Evolutionary conservation across 1,140 invertebrate species (phyloP).

Genomic region (Drosophila micromelanica): DNA sequence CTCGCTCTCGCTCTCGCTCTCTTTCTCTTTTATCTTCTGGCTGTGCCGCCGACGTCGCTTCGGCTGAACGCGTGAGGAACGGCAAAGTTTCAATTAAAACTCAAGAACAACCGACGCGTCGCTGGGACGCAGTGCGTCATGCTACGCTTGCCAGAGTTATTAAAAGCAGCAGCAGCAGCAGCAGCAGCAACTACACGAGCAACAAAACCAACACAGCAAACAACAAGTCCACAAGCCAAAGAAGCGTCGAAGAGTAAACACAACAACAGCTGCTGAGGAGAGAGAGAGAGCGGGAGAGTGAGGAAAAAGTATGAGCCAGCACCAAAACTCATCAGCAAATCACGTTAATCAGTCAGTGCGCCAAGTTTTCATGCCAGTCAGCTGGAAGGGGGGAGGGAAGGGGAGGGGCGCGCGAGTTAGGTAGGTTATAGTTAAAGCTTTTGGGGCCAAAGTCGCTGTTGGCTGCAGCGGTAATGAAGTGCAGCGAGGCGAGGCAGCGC

Average conservation of each 20-base stretch:
- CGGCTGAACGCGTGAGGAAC: slow-evolving; percentile 58
- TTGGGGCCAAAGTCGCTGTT: slow-evolving; percentile 40
- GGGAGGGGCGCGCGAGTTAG: not conserved
- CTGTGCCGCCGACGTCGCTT: slow-evolving; percentile 25
- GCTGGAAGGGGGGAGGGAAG: not conserved
- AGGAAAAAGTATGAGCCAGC: slow-evolving; percentile 35
- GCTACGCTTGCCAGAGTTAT: slow-evolving; percentile 60
- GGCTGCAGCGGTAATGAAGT: slow-evolving; percentile 52
- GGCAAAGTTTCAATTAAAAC: slow-evolving; percentile 68
- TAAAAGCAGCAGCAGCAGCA: slow-evolving; percentile 48
- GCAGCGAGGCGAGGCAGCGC: slow-evolving; percentile 37
- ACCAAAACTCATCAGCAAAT: slow-evolving; percentile 60
- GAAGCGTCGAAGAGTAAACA: slow-evolving; percentile 55
- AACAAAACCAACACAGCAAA: slow-evolving; percentile 35
- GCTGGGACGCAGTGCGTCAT: slow-evolving; percentile 51
- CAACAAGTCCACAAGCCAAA: slow-evolving; percentile 48
- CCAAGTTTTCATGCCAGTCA: slow-evolving; percentile 29
- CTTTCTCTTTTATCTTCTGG: slow-evolving; percentile 20
- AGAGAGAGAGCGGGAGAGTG: not conserved
- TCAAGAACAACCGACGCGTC: slow-evolving; percentile 41
- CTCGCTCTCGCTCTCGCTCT: too few species aligned
- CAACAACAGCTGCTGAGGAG: slow-evolving; percentile 19
- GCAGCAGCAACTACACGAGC: slow-evolving; percentile 14
- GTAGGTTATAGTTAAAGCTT: slow-evolving; percentile 28
- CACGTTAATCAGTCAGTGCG: slow-evolving; percentile 61